Base-by-base conservation (phyloP, 1,140 invertebrate genomes). In the Drosophila leontia region DNA sequence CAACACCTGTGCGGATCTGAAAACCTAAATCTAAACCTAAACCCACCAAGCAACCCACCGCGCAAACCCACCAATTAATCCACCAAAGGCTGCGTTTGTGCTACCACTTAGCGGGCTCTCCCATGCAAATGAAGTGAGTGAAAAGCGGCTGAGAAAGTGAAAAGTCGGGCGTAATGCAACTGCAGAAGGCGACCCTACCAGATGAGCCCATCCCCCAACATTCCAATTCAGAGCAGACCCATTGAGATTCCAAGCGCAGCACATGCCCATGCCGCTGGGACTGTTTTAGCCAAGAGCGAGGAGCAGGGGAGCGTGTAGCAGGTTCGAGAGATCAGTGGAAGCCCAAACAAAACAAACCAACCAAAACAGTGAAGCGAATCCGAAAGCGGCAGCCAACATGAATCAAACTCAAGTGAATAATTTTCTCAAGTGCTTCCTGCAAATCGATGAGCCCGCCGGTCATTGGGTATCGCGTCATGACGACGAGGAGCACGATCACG, bases 361-460 rank as follows among this genome's bases (percentile, higher is more conserved):
- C 19, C 50, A 15, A 57, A 9, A 44, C 47, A 51, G 39, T 8
- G 32, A 42, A 45, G 44, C 45, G 29, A 67, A 44, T 65, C 67
- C 42, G 65, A 75, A 65, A 78, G 53, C 39, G 23, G 35, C 48
- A 42, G 47, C 58, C 53, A 88, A 71, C 60, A 90, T 90, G 85
- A 90, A 90, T 85, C 85, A 90, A 91, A 85, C 85, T 75, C 82
- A 90, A 82, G 86, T 90, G 55, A 91, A 90, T 82, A 82, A 90
- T 82, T 90, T 90, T 68, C 77, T 90, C 55, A 91, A 90, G 72
- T 90, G 85, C 86, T 90, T 90, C 85, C 86, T 90, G 85, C 82
- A 90, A 90, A 91, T 91, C 71, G 82, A 90, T 82, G 85, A 80
- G 75, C 64, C 86, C 78, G 75, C 72, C 56, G 68, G 64, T 71